phyloP scores from a whole-genome alignment of 2,797 vertebrate genomes.

The Myiotriccus ornatus region DNA sequence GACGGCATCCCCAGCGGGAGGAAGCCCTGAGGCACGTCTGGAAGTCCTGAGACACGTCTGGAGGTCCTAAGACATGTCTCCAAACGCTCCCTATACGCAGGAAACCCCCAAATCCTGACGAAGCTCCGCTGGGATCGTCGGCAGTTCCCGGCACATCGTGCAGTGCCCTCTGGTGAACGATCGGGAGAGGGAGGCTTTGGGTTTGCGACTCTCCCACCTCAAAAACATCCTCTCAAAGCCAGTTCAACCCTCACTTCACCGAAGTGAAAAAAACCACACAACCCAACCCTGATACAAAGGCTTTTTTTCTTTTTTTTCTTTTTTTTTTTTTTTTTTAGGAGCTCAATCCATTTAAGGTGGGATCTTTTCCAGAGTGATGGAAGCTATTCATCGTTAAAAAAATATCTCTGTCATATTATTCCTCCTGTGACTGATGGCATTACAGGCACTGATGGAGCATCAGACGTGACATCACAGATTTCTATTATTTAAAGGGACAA shows the following conservation, averaged over 20 bases:
- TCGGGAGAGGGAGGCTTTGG: background rate
- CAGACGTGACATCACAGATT: background rate
- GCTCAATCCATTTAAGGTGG: background rate
- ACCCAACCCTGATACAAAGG: background rate
- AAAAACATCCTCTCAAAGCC: background rate
- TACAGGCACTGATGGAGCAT: background rate
- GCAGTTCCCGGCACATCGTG: accelerated
- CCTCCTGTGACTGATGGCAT: background rate
- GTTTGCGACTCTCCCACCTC: background rate
- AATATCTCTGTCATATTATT: background rate
- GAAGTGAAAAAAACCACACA: background rate
- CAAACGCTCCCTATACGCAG: background rate
- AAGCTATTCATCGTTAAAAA: background rate
- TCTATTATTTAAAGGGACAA: slow-evolving; percentile 14
- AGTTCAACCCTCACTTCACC: background rate
- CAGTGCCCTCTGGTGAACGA: background rate
- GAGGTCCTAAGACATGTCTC: background rate
- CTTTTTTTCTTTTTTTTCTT: background rate
- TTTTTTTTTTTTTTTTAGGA: background rate
- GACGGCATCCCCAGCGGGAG: background rate
- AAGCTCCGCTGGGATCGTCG: accelerated
- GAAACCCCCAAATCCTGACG: background rate
- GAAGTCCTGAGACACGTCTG: background rate
- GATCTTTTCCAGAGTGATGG: slow-evolving; percentile 3
- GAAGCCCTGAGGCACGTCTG: background rate